Percentiles rank a stretch among this genome's conserved stretches.
These are phyloP conservation scores for Podarcis raffonei DNA, from an alignment of 2,113 vertebrate species.

Conservation along the genomic window DNA sequence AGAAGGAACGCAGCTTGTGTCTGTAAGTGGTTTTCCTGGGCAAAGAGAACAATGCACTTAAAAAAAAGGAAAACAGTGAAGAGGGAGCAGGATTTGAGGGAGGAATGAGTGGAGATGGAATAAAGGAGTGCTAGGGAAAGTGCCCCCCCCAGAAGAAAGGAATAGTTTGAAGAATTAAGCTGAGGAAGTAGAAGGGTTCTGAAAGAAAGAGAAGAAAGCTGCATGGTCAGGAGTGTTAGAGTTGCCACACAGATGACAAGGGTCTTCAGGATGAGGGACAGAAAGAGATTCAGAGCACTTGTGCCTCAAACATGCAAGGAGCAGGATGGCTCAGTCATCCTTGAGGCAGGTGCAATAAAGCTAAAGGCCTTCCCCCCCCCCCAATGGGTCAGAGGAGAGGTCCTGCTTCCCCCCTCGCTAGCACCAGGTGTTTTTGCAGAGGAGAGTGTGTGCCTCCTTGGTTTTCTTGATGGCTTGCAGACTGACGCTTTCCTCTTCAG, in stretches of 20 bases:
- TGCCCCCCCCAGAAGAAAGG: accelerated
- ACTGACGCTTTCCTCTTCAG: not conserved
- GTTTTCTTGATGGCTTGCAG: not conserved
- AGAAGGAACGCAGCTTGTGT: not conserved
- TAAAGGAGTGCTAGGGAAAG: not conserved
- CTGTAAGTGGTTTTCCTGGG: not conserved
- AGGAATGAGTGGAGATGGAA: not conserved
- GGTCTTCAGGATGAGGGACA: not conserved
- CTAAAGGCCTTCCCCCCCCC: not conserved
- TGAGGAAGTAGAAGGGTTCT: not conserved
- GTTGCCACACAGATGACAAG: not conserved
- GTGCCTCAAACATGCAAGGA: not conserved
- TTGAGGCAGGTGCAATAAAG: not conserved
- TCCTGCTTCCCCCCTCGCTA: not conserved
- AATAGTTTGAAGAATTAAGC: not conserved
- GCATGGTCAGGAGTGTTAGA: not conserved
- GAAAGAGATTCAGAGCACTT: not conserved
- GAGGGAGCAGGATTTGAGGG: not conserved
- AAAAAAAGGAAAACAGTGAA: not conserved
- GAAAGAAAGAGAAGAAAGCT: not conserved
- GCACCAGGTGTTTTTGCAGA: too few species aligned
- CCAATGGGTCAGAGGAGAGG: not conserved
- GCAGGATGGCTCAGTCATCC: not conserved
- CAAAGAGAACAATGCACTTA: not conserved
- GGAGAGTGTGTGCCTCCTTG: not conserved